Percentiles rank a stretch among this genome's conserved stretches.
Evolutionary conservation across 1,140 invertebrate genomes (phyloP).

Genomic region (Drosophila nigromelanica): DNA sequence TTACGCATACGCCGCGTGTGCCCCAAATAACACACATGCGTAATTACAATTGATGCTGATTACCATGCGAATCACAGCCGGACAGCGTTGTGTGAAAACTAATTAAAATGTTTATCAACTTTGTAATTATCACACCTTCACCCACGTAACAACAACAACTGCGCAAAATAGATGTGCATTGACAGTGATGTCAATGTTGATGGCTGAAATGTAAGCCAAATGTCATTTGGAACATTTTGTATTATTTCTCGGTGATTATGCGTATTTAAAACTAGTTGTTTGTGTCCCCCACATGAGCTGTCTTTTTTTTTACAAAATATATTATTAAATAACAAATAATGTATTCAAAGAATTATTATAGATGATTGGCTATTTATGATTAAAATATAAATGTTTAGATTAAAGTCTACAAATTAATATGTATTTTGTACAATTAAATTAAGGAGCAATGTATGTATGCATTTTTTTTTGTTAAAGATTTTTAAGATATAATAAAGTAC

Average conservation of each 20-base stretch:
- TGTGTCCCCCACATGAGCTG: background rate
- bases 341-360: background rate
- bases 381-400: too few relatives aligned
- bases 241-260: background rate
- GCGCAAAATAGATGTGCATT: background rate
- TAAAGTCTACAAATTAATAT: too few relatives aligned
- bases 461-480: too few relatives aligned
- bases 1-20: conserved; percentile 65
- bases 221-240: conserved; percentile 1
- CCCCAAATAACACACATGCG: conserved; percentile 23
- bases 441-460: too few relatives aligned
- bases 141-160: conserved; percentile 1
- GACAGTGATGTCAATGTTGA: background rate
- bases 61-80: conserved; percentile 52
- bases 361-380: too few relatives aligned
- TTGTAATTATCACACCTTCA: conserved; percentile 65
- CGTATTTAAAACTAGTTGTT: background rate
- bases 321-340: too few relatives aligned
- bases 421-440: too few relatives aligned
- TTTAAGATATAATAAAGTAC: too few relatives aligned
- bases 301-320: background rate
- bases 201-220: conserved; percentile 4
- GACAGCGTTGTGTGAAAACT: conserved; percentile 47
- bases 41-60: conserved; percentile 76
- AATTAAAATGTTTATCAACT: conserved; percentile 82